These are phyloP conservation scores for Thumatha senex DNA, from an alignment of 2,888 invertebrate species.

Conservation along the genomic window DNA sequence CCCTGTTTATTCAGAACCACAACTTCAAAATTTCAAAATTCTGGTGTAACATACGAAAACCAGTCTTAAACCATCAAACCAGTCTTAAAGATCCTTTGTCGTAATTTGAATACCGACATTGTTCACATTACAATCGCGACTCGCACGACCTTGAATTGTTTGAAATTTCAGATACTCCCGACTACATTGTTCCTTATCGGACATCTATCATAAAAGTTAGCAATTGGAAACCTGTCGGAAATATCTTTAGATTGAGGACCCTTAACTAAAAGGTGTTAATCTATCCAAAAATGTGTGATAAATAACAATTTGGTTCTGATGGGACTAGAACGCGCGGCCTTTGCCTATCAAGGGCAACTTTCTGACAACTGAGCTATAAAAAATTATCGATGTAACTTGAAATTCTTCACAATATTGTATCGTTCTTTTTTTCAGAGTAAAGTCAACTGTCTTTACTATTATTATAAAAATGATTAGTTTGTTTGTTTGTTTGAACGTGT, in stretches of 20 bases:
- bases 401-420: too few species aligned
- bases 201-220: conserved; percentile 2
- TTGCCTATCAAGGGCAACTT: too few species aligned
- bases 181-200: background rate
- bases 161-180: background rate
- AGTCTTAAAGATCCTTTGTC: conserved; percentile 1
- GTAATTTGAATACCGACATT: conserved; percentile 7
- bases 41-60: background rate
- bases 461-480: too few species aligned
- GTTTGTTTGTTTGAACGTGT: too few species aligned
- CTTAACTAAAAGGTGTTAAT: background rate
- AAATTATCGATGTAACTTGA: too few species aligned
- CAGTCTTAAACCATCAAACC: conserved; percentile 1
- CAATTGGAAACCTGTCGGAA: conserved; percentile 4
- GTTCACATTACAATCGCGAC: conserved; percentile 4
- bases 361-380: too few species aligned
- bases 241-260: background rate
- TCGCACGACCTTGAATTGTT: conserved; percentile 33
- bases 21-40: background rate
- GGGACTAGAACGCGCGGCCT: too few species aligned
- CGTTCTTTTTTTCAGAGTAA: too few species aligned
- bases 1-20: background rate
- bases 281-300: too few species aligned
- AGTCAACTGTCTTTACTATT: too few species aligned
- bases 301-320: too few species aligned